phyloP scores from a whole-genome alignment of 2,888 invertebrate species.

The Amblyjoppa fuscipennis region DNA sequence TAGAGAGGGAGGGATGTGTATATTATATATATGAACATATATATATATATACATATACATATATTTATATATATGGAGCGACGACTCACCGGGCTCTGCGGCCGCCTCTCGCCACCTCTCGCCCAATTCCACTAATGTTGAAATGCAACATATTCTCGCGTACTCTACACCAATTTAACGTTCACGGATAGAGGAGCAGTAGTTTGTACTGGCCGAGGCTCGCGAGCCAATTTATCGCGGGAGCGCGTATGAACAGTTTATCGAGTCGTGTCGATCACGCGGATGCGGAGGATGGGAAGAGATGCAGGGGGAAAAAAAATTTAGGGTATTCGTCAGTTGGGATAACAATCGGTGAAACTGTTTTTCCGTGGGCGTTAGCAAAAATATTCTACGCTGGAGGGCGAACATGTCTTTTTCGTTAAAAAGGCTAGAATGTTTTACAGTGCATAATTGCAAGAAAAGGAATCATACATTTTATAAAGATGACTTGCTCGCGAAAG shows the following conservation, averaged over 20 bases:
- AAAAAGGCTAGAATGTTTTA: too few relatives aligned
- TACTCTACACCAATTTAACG: constrained; percentile 12
- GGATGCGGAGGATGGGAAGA: constrained; percentile 25
- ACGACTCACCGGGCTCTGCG: constrained; percentile 26
- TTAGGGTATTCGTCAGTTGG: constrained; percentile 15
- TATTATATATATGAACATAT: background rate
- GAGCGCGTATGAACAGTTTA: constrained; percentile 76
- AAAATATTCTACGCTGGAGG: background rate
- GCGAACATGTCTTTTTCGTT: background rate
- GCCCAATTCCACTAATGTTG: constrained; percentile 79
- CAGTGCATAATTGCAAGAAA: too few relatives aligned
- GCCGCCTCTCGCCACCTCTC: constrained; percentile 69
- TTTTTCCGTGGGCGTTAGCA: background rate
- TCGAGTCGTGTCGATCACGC: constrained; percentile 81
- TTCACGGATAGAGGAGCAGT: constrained; percentile 12
- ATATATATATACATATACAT: background rate
- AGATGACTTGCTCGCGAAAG: too few relatives aligned
- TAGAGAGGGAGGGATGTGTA: too few relatives aligned
- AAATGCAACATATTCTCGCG: constrained; percentile 80
- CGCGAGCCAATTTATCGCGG: constrained; percentile 75
- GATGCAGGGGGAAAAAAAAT: constrained; percentile 12
- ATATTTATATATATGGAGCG: background rate
- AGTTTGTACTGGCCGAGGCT: constrained; percentile 1
- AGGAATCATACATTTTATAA: too few relatives aligned
- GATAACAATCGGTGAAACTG: background rate